Evolutionary conservation across 2,888 invertebrate genomes (phyloP), one percentile per base, ranked within the genome.

Genomic region (Drosophila mulleri): DNA sequence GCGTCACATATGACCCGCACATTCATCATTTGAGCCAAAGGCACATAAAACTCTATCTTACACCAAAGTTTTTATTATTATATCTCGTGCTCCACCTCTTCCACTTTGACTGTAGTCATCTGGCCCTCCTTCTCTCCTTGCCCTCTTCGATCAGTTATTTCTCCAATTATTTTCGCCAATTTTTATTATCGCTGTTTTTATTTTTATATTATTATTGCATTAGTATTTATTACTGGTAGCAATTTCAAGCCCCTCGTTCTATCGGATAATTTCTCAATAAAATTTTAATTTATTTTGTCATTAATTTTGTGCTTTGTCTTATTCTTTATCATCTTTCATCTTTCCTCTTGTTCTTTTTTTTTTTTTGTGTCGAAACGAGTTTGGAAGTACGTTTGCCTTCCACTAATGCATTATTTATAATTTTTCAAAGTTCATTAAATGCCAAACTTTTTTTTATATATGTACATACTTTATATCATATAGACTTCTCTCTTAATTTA

Each of bases 251-350:
- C 68, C 64, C 61, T 56, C 61, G 61, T 61, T 80, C 80, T 88
- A 80, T 78, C 67, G 78, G 71, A 88, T 84, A 85, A 88, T 81
- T 85, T 88, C 66, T 75, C 81, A 72, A 87, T 89, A 85, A 78
- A 88, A 67, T 77, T 87, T 71, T 68, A 67, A 73, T 77, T 67
- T 67, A 67, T 67, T 67, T 66, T 53, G 8, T 53, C 66, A 66
- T 65, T 60, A 56, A 53, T 20, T 53, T 53, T 9, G 16, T 37
- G 23, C 37, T 23, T 11, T 16, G 23, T 53, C 39, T 45, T 60
- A 42, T 44, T 59, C 39, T 37, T 60, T 39, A 44, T 61, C 65
- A 16, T 52, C 48, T 48, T 50, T 35, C 26, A 26, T 29, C 44
- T 42, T 39, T 63, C n/a, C n/a, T 54, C 45, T 39, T 29, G 0